phyloP scores from a whole-genome alignment of 2,797 vertebrate genomes.

The Protosalanx chinensis region DNA sequence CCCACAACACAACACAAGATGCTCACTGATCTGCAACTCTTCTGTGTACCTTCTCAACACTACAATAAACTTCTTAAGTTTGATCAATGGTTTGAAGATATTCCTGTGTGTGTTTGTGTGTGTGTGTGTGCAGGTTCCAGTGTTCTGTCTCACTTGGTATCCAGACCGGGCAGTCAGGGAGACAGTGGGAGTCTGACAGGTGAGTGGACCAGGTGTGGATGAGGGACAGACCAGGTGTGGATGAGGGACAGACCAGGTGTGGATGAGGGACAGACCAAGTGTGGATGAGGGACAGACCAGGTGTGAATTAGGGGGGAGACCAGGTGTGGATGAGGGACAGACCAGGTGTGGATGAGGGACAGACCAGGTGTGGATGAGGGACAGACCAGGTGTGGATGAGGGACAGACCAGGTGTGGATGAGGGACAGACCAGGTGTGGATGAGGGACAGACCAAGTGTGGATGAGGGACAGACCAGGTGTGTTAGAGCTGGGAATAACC shows the following conservation, averaged over 20 bases:
- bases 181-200: slow-evolving; percentile 65
- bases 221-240: neutral
- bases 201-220: slow-evolving; percentile 21
- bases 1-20: neutral
- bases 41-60: neutral
- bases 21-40: neutral
- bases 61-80: neutral
- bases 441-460: too few species aligned
- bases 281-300: too few species aligned
- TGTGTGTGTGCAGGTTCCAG: slow-evolving; percentile 56
- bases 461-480: neutral
- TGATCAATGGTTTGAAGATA: neutral
- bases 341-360: neutral
- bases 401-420: too few species aligned
- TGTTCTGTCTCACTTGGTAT: slow-evolving; percentile 60
- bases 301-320: too few species aligned
- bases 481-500: neutral
- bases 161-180: slow-evolving; percentile 61
- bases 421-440: too few species aligned
- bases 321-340: neutral
- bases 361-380: too few species aligned
- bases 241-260: too few species aligned
- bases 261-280: neutral
- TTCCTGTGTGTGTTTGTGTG: neutral
- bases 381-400: neutral